Evolutionary conservation across 1,140 invertebrate species (phyloP), one percentile per base, ranked within the genome.

Genomic region (Latrodectus geometricus): DNA sequence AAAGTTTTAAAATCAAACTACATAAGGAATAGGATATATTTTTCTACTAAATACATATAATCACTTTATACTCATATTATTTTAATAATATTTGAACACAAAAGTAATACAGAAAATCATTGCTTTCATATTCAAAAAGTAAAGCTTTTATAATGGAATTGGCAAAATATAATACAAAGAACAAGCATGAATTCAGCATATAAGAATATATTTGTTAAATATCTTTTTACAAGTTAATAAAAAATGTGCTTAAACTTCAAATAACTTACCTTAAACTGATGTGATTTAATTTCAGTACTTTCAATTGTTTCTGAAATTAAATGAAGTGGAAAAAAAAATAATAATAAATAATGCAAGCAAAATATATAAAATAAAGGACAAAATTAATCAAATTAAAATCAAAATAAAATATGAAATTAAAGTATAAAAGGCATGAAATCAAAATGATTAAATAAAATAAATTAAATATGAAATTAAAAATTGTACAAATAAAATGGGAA

Each of bases 281-380:
- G 17, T 69, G 68, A 14, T 21, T n/a, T 11, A 21, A 69, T 8
- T 11, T 69, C 20, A 23, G 11, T 23, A 69, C n/a, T 11, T 21
- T 69, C 70, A 73, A 73, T n/a, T 14, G n/a, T 48, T 73, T 21
- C 48, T 73, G 23, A 48, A 17, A 73, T 73, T 14, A 73, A 73
- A 15, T 69, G 4, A 69, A 69, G 1, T 15, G 68, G 8, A 69
- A 69, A 69, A 69, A 11, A 69, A 69, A 20, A 23, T 69, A 69
- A 69, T 11, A 15, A n/a, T 14, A 61, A 61, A 61, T 61, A 61
- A 61, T 0, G 17, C 8, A 61, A 14, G 8, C 54, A 61, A 61
- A 61, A 61, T 61, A 61, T 11, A 61, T 14, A 8, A 61, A 11
- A 61, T 61, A 69, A 69, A 11, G 11, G 11, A 69, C 14, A 20